Evolutionary conservation across 2,888 invertebrate species (phyloP).

Genomic region (Trimorus sp.): DNA sequence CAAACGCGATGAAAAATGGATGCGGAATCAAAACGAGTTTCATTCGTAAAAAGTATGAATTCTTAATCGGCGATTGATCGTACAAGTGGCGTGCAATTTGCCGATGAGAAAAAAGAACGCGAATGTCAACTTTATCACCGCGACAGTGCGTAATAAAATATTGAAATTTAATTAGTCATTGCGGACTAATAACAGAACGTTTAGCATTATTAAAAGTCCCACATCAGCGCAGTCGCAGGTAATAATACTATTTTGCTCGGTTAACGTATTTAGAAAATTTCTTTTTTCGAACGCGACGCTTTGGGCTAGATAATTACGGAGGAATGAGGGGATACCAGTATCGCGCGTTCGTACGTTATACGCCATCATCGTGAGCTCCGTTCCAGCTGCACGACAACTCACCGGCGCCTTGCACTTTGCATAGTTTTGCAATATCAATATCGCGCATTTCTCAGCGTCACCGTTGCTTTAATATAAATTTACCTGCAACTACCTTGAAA

Average conservation of each 20-base stretch:
- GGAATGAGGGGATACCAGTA: slow-evolving; percentile 81
- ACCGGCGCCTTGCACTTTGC: slow-evolving; percentile 48
- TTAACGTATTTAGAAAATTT: slow-evolving; percentile 77
- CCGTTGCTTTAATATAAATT: slow-evolving; percentile 11
- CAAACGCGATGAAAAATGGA: slow-evolving; percentile 20
- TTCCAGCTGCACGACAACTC: slow-evolving; percentile 52
- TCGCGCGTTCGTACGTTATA: slow-evolving; percentile 72
- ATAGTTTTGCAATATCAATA: slow-evolving; percentile 45
- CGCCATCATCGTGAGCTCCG: slow-evolving; percentile 50
- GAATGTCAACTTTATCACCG: too few species aligned
- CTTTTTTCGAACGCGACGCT: slow-evolving; percentile 74
- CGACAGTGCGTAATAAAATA: slow-evolving; percentile 6
- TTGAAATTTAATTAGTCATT: slow-evolving; percentile 37
- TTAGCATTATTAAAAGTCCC: slow-evolving; percentile 42
- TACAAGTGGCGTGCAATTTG: too few species aligned
- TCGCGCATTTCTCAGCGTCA: slow-evolving; percentile 15
- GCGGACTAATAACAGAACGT: slow-evolving; percentile 30
- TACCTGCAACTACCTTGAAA: neutral
- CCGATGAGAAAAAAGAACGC: too few species aligned
- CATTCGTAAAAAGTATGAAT: too few species aligned
- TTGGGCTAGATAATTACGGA: slow-evolving; percentile 79
- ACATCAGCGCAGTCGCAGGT: slow-evolving; percentile 25
- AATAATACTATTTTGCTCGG: slow-evolving; percentile 45
- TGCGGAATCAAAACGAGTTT: too few species aligned
- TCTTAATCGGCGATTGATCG: too few species aligned